Evolutionary conservation across 2,888 invertebrate species (phyloP).

Genomic region (Trypoxylon attenuatum): DNA sequence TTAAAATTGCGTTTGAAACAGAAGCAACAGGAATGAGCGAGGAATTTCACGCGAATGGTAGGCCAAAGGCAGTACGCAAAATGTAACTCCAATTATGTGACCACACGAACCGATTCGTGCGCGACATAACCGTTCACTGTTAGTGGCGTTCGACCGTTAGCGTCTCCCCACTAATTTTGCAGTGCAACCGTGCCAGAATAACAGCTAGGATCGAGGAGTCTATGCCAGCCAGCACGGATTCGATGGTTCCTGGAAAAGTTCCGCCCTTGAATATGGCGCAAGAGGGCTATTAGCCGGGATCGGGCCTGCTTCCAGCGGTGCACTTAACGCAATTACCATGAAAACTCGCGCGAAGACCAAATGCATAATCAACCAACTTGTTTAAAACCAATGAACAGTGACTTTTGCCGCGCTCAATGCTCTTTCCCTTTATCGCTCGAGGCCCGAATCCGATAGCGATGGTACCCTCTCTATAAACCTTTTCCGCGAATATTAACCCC

Average conservation of each 20-base stretch:
- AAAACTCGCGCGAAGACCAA: conserved; percentile 28
- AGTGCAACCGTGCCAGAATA: conserved; percentile 22
- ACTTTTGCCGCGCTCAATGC: not conserved
- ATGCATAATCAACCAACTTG: conserved; percentile 12
- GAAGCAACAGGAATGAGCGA: not conserved
- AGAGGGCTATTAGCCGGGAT: conserved; percentile 32
- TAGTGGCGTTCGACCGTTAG: conserved; percentile 35
- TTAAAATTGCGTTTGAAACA: not conserved
- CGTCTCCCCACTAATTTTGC: conserved; percentile 31
- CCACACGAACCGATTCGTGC: conserved; percentile 38
- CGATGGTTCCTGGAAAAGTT: conserved; percentile 29
- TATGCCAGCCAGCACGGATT: conserved; percentile 26
- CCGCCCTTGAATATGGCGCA: conserved; percentile 13
- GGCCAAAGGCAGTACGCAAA: conserved; percentile 6
- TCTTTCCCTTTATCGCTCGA: no score
- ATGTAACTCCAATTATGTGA: conserved; percentile 43
- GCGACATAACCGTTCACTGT: conserved; percentile 43
- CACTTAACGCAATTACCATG: conserved; percentile 34
- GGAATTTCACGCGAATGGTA: conserved; percentile 8
- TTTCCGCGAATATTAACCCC: not conserved
- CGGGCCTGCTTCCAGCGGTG: conserved; percentile 15
- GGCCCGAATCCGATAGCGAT: no score
- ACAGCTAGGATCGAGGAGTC: not conserved
- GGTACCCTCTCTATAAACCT: not conserved
- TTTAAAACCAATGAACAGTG: not conserved